phyloP scores from a whole-genome alignment of 2,797 vertebrate genomes.

The Euthynnus affinis region DNA sequence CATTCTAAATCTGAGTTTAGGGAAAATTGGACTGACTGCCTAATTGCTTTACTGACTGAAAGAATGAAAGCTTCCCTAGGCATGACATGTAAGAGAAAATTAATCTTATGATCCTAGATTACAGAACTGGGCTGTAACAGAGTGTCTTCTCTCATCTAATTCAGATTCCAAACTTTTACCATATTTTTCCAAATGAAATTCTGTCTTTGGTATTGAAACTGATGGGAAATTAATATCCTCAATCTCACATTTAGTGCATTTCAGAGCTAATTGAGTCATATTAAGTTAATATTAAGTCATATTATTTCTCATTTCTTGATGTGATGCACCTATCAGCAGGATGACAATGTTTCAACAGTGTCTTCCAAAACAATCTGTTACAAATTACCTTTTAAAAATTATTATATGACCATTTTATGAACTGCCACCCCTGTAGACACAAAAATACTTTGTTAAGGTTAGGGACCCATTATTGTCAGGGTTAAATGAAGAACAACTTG shows the following conservation, averaged over 20 bases:
- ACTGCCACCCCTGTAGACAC: no score
- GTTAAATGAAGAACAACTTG: neutral
- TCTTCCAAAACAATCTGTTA: neutral
- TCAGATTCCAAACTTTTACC: neutral
- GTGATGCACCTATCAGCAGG: neutral
- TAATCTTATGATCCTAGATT: conserved; percentile 15
- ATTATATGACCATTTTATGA: no score
- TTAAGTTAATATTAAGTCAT: no score
- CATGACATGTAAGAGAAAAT: conserved; percentile 6
- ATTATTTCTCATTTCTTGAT: neutral
- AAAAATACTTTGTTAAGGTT: no score
- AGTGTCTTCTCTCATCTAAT: no score
- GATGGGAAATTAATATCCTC: neutral
- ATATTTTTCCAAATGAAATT: neutral
- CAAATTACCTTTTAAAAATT: no score
- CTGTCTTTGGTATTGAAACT: neutral
- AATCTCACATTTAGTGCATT: neutral
- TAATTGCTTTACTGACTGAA: conserved; percentile 38
- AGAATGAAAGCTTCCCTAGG: conserved; percentile 16
- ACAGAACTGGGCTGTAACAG: neutral
- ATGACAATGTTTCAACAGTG: neutral
- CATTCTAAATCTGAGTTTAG: conserved; percentile 4
- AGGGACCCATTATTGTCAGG: neutral
- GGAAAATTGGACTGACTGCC: conserved; percentile 27
- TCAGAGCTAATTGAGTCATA: neutral